These are phyloP conservation scores for Peromyscus attwateri DNA, from an alignment of 2,797 vertebrate species.

Conservation along the genomic window DNA sequence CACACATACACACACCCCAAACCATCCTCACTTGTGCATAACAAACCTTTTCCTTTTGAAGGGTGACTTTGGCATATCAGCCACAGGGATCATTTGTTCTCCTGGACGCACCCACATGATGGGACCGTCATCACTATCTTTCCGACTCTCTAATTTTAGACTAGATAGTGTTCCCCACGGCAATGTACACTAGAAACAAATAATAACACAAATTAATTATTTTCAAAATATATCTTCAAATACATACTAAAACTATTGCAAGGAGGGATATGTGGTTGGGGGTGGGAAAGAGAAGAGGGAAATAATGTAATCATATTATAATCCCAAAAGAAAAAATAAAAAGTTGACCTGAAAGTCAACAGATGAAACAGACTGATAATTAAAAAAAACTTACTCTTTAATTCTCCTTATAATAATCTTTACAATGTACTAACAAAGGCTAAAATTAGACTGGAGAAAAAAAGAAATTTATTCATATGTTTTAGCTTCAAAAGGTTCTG, in stretches of 20 bases:
- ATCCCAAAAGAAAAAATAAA: neutral
- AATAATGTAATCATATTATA: neutral
- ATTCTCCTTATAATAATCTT: neutral
- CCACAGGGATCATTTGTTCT: slow-evolving; percentile 99
- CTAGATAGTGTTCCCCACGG: slow-evolving; percentile 98
- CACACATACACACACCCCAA: neutral
- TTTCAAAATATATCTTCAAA: slow-evolving; percentile 80
- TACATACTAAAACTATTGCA: neutral
- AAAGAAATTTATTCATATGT: neutral
- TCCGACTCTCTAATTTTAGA: slow-evolving; percentile 94
- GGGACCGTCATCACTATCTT: slow-evolving; percentile 97
- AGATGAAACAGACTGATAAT: neutral
- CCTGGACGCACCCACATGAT: slow-evolving; percentile 99
- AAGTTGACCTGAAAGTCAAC: neutral
- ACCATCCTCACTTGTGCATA: neutral
- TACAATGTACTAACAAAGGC: neutral
- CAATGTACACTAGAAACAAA: slow-evolving; percentile 93
- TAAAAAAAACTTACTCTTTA: neutral
- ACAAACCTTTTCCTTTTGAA: slow-evolving; percentile 98
- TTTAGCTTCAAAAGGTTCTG: slow-evolving; percentile 17
- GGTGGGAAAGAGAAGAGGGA: neutral
- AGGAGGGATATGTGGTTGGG: neutral
- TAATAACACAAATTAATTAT: slow-evolving; percentile 78
- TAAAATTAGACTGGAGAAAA: neutral
- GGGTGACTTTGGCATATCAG: slow-evolving; percentile 99